Base-by-base conservation (phyloP, 2,113 vertebrate genomes). In the Lycocorax pyrrhopterus region DNA sequence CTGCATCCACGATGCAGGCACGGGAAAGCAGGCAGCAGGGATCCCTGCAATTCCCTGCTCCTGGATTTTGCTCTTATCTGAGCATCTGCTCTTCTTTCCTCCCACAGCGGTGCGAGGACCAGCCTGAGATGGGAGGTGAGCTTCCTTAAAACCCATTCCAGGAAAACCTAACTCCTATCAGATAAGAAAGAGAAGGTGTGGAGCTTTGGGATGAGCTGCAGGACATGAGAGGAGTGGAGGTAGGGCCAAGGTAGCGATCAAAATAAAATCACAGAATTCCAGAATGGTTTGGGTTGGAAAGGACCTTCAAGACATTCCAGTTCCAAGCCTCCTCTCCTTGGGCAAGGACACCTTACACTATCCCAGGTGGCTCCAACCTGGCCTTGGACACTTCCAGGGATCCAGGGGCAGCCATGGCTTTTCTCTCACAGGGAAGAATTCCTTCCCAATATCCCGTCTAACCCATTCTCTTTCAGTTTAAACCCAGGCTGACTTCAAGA, bases 21-120 rank as follows among this genome's bases (percentile, higher is more conserved):
- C 0, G 1, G 66, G 43, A 39, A 44, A 81, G 49, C 2, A 33
- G 78, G 26, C 51, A 90, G 39, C 22, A 71, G 26, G 3, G 1
- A 53, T 26, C 23, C 13, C 87, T 56, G 63, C 27, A 14, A 18
- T 59, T 60, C 67, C 46, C 19, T 47, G 21, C 37, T 72, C 55
- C 27, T 71, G 33, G 10, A 12, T 55, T 71, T 87, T 27, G n/a
- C 41, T 80, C 25, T 20, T 51, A 3, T 26, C 53, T 49, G 25
- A 63, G 53, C 47, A 73, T 53, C 69, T 63, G 39, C 43, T 73
- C 44, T 33, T 77, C 74, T 52, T 87, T 66, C 59, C 44, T 82
- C n/a, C 27, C 29, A 10, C 7, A 64, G 9, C 0, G 1, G 39
- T 16, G 10, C 0, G 0, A 78, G 66, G 44, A 82, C 16, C 55